Conservation (phyloP, 1,140 invertebrate species). For the Diorhabda carinulata region DNA sequence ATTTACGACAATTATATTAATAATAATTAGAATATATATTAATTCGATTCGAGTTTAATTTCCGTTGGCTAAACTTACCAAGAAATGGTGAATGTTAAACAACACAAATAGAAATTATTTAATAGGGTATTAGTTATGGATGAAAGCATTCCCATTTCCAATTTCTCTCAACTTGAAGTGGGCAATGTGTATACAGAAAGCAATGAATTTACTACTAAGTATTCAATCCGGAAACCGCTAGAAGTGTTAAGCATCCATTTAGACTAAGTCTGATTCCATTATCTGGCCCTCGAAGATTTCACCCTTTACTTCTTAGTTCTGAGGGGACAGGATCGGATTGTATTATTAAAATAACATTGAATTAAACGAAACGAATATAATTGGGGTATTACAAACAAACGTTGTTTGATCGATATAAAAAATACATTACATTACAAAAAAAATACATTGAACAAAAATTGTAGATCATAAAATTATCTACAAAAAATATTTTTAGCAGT, state of each 20-base stretch:
- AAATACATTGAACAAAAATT: too few species aligned
- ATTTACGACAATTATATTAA: too few species aligned
- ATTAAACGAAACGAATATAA: not conserved
- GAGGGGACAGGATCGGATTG: constrained; percentile 14
- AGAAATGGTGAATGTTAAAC: constrained; percentile 12
- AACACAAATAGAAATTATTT: constrained; percentile 31
- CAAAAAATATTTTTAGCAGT: too few species aligned
- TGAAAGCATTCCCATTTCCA: constrained; percentile 16
- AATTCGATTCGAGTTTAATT: too few species aligned
- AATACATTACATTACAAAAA: too few species aligned
- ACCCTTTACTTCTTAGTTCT: constrained; percentile 31
- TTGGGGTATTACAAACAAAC: too few species aligned
- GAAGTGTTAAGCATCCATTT: constrained; percentile 44
- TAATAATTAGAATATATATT: too few species aligned
- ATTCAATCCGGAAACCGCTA: constrained; percentile 42
- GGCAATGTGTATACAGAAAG: constrained; percentile 42
- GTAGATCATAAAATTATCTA: too few species aligned
- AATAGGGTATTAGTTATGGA: constrained; percentile 30
- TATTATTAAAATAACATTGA: not conserved
- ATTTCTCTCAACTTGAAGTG: constrained; percentile 32
- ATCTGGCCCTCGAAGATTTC: constrained; percentile 40
- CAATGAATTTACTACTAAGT: constrained; percentile 41
- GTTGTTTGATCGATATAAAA: too few species aligned
- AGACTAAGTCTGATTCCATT: constrained; percentile 44
- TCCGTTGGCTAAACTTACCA: too few species aligned